phyloP scores from a whole-genome alignment of 1,140 invertebrate species.

The Neelides sp. region DNA sequence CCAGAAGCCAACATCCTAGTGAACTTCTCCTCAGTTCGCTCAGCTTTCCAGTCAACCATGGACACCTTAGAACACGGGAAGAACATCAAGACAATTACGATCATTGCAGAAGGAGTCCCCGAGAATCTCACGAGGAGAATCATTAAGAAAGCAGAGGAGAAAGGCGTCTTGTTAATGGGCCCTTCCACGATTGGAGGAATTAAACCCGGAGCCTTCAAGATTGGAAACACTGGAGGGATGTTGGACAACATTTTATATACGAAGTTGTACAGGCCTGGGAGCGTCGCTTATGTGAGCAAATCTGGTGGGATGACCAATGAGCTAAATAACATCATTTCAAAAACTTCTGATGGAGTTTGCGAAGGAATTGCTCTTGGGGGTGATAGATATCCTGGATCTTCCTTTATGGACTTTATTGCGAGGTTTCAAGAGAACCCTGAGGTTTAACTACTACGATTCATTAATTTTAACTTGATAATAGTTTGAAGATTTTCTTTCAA shows the following conservation, averaged over 20 bases:
- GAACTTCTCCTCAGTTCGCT: slow-evolving; percentile 94
- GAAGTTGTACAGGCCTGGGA: slow-evolving; percentile 89
- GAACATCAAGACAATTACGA: slow-evolving; percentile 91
- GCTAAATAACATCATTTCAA: slow-evolving; percentile 95
- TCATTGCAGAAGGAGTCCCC: slow-evolving; percentile 95
- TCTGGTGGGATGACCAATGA: slow-evolving; percentile 99
- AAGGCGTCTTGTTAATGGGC: slow-evolving; percentile 76
- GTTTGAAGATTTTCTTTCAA: no score
- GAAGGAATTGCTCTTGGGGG: slow-evolving; percentile 98
- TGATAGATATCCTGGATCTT: slow-evolving; percentile 94
- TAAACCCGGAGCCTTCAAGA: slow-evolving; percentile 98
- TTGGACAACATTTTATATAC: slow-evolving; percentile 98
- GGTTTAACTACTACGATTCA: slow-evolving; percentile 37
- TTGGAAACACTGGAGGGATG: slow-evolving; percentile 98
- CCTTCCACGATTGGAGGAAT: slow-evolving; percentile 96
- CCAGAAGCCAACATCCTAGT: slow-evolving; percentile 90
- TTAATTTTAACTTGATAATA: no score
- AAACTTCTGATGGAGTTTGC: slow-evolving; percentile 91
- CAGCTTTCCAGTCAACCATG: slow-evolving; percentile 92
- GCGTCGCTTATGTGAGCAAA: slow-evolving; percentile 93
- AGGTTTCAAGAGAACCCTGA: slow-evolving; percentile 59
- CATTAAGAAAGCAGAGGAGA: slow-evolving; percentile 70
- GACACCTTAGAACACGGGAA: slow-evolving; percentile 79
- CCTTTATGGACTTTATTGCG: slow-evolving; percentile 94
- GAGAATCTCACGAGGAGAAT: slow-evolving; percentile 78